These are phyloP conservation scores for Poliocrania exsul DNA, from an alignment of 2,797 vertebrate species.

Conservation along the genomic window DNA sequence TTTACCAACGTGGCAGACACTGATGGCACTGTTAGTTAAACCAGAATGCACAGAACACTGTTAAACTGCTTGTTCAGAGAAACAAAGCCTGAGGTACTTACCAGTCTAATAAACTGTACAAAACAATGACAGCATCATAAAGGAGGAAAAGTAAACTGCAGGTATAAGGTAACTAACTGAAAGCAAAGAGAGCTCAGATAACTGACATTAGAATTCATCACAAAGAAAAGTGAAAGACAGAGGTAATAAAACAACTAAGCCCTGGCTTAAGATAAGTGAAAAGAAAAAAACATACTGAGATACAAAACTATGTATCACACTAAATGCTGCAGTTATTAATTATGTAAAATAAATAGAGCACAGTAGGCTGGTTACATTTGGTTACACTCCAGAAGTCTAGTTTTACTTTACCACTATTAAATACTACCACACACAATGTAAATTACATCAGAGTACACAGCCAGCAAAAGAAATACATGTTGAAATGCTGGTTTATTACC, in stretches of 20 bases:
- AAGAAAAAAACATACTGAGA: neutral
- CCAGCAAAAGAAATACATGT: neutral
- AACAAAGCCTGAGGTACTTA: slow-evolving; percentile 85
- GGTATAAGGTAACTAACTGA: slow-evolving; percentile 77
- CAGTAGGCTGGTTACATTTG: neutral
- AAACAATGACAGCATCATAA: slow-evolving; percentile 81
- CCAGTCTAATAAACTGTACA: slow-evolving; percentile 96
- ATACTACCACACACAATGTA: neutral
- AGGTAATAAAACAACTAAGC: neutral
- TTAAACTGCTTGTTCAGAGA: slow-evolving; percentile 60
- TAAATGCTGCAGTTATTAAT: neutral
- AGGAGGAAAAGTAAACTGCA: slow-evolving; percentile 81
- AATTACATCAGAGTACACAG: neutral
- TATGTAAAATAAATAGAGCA: slow-evolving; percentile 10
- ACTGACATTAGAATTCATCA: slow-evolving; percentile 69
- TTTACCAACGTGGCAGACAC: neutral
- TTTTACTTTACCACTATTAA: slow-evolving; percentile 19
- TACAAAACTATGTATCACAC: neutral
- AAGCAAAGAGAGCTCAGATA: slow-evolving; percentile 74
- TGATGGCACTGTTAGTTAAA: slow-evolving; percentile 75
- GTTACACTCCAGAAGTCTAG: slow-evolving; percentile 5
- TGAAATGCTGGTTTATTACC: slow-evolving; percentile 75
- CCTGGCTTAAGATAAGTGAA: neutral
- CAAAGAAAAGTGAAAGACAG: slow-evolving; percentile 28
- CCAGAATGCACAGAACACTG: slow-evolving; percentile 61